Base-by-base conservation (phyloP, 2,113 vertebrate genomes). In the Spermophilus dauricus region DNA sequence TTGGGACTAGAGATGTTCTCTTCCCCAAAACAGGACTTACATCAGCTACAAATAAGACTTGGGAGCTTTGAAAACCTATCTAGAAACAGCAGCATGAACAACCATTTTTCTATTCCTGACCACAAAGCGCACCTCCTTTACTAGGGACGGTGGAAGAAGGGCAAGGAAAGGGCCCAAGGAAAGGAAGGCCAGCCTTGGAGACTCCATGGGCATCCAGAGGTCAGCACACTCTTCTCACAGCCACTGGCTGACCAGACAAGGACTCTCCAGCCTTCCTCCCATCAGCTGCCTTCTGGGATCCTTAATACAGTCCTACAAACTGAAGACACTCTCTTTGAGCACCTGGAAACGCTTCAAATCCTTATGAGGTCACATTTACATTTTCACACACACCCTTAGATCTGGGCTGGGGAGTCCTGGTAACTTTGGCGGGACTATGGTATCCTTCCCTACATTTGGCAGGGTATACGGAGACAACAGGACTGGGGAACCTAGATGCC, bases 261-360 rank as follows among this genome's bases (percentile, higher is more conserved):
- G 5, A 56, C 61, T 8, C 42, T 76, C 72, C 63, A 20, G 73
- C 24, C 65, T 85, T 39, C 16, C 18, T 48, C 14, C 37, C 30
- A 24, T 42, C 42, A 37, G 2, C 2, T 20, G 12, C 51, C 58
- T 76, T 39, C 13, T 4, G 39, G 51, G n/a, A 63, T 16, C 48
- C 63, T 18, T 10, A 26, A 4, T 17, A 53, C 56, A 61, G 81
- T 42, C 20, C 53, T n/a, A 17, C 37, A 24, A 12, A 11, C 48
- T 28, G 30, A 73, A 75, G 70, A 26, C 8, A 37, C 56, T 67
- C 76, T 32, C 69, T 63, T 37, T 20, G 65, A 48, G 22, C 4
- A 53, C 53, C 53, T 77, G n/a, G 76, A 93, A 73, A 91, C 93
- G 69, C 22, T 87, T 91, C 51, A 58, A 37, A 67, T 32, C 69